Conservation (phyloP, 2,888 invertebrate genomes). For the Monopis laevigella region DNA sequence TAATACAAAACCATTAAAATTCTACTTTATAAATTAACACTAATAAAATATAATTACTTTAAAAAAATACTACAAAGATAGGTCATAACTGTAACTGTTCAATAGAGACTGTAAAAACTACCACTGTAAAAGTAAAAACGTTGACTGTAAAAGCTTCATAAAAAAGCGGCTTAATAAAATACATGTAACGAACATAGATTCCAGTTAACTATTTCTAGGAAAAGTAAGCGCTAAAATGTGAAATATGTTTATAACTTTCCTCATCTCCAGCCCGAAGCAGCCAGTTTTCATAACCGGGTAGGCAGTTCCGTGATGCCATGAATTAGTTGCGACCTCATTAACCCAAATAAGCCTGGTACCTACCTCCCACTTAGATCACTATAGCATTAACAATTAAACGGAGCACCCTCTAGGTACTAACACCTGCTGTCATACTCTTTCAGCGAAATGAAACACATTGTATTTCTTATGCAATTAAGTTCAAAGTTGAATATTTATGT, state of each 20-base stretch:
- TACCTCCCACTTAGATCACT: conserved; percentile 42
- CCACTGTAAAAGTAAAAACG: background rate
- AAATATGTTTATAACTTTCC: conserved; percentile 5
- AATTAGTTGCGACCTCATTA: conserved; percentile 58
- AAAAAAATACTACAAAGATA: too few relatives aligned
- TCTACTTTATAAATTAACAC: too few relatives aligned
- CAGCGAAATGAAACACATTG: too few relatives aligned
- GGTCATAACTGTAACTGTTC: too few relatives aligned
- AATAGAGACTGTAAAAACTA: background rate
- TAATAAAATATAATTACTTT: too few relatives aligned
- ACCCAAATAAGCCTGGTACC: conserved; percentile 42
- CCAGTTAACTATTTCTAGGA: background rate
- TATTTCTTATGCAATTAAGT: background rate
- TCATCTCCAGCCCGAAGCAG: conserved; percentile 8
- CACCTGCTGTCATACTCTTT: background rate
- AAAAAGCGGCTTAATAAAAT: too few relatives aligned
- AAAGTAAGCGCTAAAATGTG: background rate
- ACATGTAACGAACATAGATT: too few relatives aligned
- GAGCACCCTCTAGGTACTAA: conserved; percentile 29
- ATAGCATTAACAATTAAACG: conserved; percentile 53
- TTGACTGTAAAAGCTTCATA: background rate
- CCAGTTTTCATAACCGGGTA: conserved; percentile 34
- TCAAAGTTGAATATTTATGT: background rate
- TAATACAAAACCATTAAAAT: too few relatives aligned
- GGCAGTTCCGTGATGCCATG: conserved; percentile 43